These are phyloP conservation scores for Artibeus jamaicensis DNA, from an alignment of 2,797 vertebrate species.

Conservation along the genomic window DNA sequence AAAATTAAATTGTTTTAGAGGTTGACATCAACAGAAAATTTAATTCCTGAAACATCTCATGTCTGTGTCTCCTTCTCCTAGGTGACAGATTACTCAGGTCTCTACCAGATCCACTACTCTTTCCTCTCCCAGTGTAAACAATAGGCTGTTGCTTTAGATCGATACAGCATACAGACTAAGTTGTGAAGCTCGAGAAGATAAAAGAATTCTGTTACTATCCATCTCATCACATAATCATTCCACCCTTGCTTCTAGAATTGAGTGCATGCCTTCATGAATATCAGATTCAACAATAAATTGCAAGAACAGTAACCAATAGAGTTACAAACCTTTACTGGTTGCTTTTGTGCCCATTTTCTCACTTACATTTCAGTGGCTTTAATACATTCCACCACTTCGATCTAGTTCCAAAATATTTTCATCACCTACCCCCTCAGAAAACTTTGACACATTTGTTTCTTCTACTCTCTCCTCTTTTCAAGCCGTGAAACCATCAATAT, in stretches of 20 bases:
- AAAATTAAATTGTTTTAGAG: not conserved
- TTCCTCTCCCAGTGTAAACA: conserved; percentile 4
- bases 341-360: not conserved
- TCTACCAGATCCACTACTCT: not conserved
- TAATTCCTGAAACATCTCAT: not conserved
- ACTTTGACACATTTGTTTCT: not conserved
- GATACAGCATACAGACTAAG: not conserved
- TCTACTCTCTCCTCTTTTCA: not conserved
- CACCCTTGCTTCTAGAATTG: not conserved
- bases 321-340: not conserved
- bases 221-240: not conserved
- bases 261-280: not conserved
- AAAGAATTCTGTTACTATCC: not conserved
- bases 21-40: not conserved
- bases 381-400: not conserved
- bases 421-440: not conserved
- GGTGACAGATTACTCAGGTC: not conserved
- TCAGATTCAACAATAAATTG: not conserved
- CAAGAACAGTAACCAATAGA: not conserved
- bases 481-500: not conserved
- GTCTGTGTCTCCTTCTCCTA: not conserved
- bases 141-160: not conserved
- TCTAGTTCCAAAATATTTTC: not conserved
- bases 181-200: not conserved
- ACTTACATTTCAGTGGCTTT: not conserved